Evolutionary conservation across 2,888 invertebrate genomes (phyloP).

Genomic region (Aporophyla nigra): DNA sequence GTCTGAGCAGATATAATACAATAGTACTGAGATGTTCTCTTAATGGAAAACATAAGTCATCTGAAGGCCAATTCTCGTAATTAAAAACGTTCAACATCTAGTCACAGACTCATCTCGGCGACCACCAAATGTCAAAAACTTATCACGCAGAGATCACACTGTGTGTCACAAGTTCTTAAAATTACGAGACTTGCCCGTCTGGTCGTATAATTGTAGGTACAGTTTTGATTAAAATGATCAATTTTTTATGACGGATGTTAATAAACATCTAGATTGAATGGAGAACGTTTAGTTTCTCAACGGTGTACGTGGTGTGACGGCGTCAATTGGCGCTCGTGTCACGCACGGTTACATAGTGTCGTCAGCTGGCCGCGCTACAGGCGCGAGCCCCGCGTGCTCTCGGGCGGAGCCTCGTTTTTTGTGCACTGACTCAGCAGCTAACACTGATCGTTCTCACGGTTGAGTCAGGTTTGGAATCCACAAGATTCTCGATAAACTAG

Average conservation of each 20-base stretch:
- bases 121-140: no score
- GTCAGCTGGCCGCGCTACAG: background rate
- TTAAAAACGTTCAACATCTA: no score
- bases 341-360: background rate
- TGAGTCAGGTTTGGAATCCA: conserved; percentile 31
- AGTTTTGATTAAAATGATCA: background rate
- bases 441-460: conserved; percentile 38
- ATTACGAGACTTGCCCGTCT: no score
- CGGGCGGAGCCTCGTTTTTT: conserved; percentile 20
- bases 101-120: no score
- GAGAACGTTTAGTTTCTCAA: background rate
- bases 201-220: background rate
- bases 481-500: background rate
- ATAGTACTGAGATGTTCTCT: background rate
- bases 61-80: no score
- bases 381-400: no score
- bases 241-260: background rate
- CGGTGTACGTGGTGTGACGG: background rate
- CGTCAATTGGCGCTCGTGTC: background rate
- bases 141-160: no score
- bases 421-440: conserved; percentile 49
- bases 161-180: no score
- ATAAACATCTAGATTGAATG: background rate
- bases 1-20: conserved; percentile 6
- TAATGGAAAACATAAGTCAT: background rate